Evolutionary conservation across 2,797 vertebrate species (phyloP).

Genomic region (Pseudochirops cupreus): DNA sequence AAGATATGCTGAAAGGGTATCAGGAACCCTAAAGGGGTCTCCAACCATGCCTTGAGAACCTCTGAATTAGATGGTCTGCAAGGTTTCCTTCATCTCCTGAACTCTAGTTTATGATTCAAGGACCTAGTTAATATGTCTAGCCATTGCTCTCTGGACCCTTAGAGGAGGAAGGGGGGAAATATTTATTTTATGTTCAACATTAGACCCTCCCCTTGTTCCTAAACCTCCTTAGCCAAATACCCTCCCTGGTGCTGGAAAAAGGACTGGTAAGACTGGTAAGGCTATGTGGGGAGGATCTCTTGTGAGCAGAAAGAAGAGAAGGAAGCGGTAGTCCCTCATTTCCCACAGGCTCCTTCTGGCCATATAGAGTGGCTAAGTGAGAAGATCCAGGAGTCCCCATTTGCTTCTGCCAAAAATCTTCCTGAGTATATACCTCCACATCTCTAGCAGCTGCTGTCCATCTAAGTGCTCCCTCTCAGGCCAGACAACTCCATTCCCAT

Average conservation of each 20-base stretch:
- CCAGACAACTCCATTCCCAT: too few relatives aligned
- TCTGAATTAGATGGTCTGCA: too few relatives aligned
- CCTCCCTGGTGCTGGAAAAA: background rate
- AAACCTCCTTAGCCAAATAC: background rate
- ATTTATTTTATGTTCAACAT: background rate
- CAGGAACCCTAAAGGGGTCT: too few relatives aligned
- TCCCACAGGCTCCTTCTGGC: slow-evolving; percentile 25
- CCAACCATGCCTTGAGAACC: too few relatives aligned
- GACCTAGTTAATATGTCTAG: too few relatives aligned
- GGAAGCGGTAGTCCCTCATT: slow-evolving; percentile 1
- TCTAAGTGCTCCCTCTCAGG: background rate
- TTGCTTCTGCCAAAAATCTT: too few relatives aligned
- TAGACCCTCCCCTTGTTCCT: background rate
- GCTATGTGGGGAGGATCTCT: background rate
- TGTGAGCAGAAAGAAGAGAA: too few relatives aligned
- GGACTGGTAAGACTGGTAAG: background rate
- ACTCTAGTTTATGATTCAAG: too few relatives aligned
- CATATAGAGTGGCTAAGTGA: background rate
- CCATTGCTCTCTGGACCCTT: background rate
- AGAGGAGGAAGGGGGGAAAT: too few relatives aligned
- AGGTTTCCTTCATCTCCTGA: too few relatives aligned
- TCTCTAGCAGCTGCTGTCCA: accelerated
- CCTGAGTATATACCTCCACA: background rate
- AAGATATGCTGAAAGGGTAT: too few relatives aligned
- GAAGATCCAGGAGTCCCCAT: too few relatives aligned